phyloP scores from a whole-genome alignment of 2,888 invertebrate species.

The Glomeris marginata region DNA sequence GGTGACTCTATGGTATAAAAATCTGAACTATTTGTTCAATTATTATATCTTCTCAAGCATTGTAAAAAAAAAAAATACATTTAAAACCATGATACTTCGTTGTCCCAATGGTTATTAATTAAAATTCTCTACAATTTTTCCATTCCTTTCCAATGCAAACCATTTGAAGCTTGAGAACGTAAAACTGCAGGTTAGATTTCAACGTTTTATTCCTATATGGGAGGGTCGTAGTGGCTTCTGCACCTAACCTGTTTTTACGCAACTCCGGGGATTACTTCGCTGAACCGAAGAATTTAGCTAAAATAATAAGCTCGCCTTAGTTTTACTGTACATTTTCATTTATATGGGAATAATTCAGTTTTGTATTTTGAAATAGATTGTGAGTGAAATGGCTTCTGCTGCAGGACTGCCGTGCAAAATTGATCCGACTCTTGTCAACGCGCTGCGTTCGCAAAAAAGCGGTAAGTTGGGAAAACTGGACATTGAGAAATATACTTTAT shows the following conservation, averaged over 20 bases:
- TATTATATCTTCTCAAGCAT: not conserved
- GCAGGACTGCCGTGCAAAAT: constrained; percentile 88
- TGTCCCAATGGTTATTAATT: not conserved
- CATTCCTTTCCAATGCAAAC: not conserved
- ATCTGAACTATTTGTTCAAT: constrained; percentile 21
- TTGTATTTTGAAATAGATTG: constrained; percentile 48
- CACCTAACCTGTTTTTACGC: no score
- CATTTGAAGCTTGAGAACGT: constrained; percentile 18
- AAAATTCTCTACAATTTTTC: not conserved
- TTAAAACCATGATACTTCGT: constrained; percentile 14
- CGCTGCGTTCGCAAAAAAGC: constrained; percentile 70
- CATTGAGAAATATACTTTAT: not conserved
- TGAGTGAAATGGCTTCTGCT: constrained; percentile 95
- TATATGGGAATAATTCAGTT: no score
- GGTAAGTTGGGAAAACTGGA: constrained; percentile 22
- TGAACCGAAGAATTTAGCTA: no score
- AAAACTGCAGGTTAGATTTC: constrained; percentile 19
- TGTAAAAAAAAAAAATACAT: not conserved
- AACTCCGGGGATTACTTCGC: no score
- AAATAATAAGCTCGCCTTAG: no score
- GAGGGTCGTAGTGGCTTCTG: no score
- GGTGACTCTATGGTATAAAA: constrained; percentile 51
- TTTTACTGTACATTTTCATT: no score
- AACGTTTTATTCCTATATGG: not conserved
- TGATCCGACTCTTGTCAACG: constrained; percentile 83